Base-by-base conservation (phyloP, 2,113 vertebrate species). In the Anoplopoma fimbria region DNA sequence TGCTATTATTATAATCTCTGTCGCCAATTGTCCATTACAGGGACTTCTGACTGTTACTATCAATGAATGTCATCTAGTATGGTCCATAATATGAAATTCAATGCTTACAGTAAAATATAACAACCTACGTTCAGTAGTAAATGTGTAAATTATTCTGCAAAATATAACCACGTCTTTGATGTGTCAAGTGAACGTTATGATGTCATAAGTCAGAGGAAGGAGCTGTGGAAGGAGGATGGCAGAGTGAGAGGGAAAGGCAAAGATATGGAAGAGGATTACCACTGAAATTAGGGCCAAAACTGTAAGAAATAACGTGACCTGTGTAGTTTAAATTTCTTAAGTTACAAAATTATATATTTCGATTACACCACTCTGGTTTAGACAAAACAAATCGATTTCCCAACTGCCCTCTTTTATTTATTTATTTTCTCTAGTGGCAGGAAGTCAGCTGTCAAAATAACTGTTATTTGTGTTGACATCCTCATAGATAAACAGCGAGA, bases 401-500 rank as follows among this genome's bases (percentile, higher is more conserved):
- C n/a, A n/a, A n/a, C n/a, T n/a, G n/a, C n/a, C n/a, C n/a, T n/a
- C n/a, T n/a, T n/a, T n/a, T n/a, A n/a, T n/a, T n/a, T n/a, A n/a
- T n/a, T n/a, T n/a, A n/a, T n/a, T n/a, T n/a, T n/a, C n/a, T n/a
- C n/a, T n/a, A 31, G 31, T 57, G 65, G 49, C 15, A 75, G 57
- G 6, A 69, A n/a, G 45, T 49, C 34, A 57, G 23, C 40, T 76
- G 61, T 79, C 51, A 69, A 49, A 79, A 85, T 34, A 47, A 64
- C 6, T n/a, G 12, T 9, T 62, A 38, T 76, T 64, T 63, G 9
- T 45, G 65, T 71, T 78, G 29, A 69, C 55, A 49, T 64, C 19
- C 53, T 72, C 73, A 34, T 1, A 21, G 45, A 77, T 47, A 76
- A 31, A 42, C 38, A 42, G 6, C 1, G 10, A 70, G 67, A 38